Evolutionary conservation across 2,113 vertebrate species (phyloP).

Genomic region (Planiliza haematocheilus): DNA sequence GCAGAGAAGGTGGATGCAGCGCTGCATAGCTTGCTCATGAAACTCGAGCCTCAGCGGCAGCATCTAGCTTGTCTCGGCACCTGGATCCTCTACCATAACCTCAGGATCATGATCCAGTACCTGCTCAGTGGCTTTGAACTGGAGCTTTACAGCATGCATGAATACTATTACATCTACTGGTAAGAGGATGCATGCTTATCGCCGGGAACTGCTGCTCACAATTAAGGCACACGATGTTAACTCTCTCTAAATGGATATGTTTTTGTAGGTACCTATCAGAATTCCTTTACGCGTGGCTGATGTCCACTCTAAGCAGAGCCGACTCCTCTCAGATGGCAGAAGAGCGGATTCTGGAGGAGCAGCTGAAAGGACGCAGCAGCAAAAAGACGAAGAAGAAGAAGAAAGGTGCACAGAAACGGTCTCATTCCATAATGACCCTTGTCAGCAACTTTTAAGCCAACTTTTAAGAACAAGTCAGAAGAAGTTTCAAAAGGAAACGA

Average conservation of each 20-base stretch:
- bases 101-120: conserved; percentile 99
- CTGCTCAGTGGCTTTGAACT: conserved; percentile 98
- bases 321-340: conserved; percentile 99
- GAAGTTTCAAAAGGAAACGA: no score
- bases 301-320: conserved; percentile 97
- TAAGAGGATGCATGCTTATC: conserved; percentile 63
- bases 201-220: neutral
- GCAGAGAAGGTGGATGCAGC: conserved; percentile 98
- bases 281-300: conserved; percentile 98
- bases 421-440: no score
- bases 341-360: conserved; percentile 96
- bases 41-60: conserved; percentile 96
- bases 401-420: no score
- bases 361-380: conserved; percentile 96
- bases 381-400: conserved; percentile 99
- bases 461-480: no score
- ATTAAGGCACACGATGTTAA: neutral
- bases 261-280: conserved; percentile 94
- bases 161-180: conserved; percentile 99
- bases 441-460: no score
- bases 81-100: conserved; percentile 98
- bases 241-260: conserved; percentile 7
- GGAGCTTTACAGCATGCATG: conserved; percentile 99
- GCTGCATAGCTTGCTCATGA: conserved; percentile 94
- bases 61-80: conserved; percentile 97